These are phyloP conservation scores for Deilephila elpenor DNA, from an alignment of 2,888 invertebrate species.

Conservation along the genomic window DNA sequence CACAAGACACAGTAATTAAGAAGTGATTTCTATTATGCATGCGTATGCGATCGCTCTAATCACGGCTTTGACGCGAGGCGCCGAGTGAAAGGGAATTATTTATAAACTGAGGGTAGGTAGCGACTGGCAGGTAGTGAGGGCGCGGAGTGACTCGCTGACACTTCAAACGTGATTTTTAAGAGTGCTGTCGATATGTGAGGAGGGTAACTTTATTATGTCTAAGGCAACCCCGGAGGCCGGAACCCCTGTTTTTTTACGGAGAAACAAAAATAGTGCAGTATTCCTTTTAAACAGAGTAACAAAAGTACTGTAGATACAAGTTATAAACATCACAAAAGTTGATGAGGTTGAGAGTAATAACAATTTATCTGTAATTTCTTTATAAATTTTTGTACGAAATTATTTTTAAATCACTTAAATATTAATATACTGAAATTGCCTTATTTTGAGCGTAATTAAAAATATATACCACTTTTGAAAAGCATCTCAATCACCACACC, in stretches of 20 bases:
- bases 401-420: no score
- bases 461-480: no score
- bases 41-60: not conserved
- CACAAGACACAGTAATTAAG: not conserved
- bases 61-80: constrained; percentile 17
- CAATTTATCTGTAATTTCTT: no score
- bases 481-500: no score
- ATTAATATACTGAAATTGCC: no score
- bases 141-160: not conserved
- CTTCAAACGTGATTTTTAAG: constrained; percentile 18
- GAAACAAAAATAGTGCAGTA: no score
- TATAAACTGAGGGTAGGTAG: not conserved
- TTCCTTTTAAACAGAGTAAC: no score
- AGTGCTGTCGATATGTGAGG: not conserved
- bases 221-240: not conserved
- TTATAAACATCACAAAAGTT: no score
- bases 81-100: constrained; percentile 20
- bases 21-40: constrained; percentile 5
- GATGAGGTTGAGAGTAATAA: no score
- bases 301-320: no score
- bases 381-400: no score
- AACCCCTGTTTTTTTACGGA: not conserved
- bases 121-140: not conserved
- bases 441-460: no score
- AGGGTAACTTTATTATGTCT: constrained; percentile 4